Base-by-base conservation (phyloP, 2,113 vertebrate genomes). In the Campylorhamphus procurvoides region DNA sequence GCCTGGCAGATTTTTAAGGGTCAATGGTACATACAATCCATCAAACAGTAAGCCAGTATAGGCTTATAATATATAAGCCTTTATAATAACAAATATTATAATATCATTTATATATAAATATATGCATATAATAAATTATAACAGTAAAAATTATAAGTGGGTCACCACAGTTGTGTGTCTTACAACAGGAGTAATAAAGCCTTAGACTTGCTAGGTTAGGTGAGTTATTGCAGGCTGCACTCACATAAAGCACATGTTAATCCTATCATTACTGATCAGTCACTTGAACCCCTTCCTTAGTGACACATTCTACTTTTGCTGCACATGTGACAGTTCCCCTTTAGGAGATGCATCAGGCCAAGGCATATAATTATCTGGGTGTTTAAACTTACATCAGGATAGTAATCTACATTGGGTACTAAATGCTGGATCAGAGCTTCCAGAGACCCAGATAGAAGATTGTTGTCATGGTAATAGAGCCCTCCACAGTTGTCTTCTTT, bases 351-450 rank as follows among this genome's bases (percentile, higher is more conserved):
- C 40, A 59, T 31, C 15, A 69, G 35, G 39, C 50, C 27, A 7
- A 69, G 58, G 24, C 56, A n/a, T 33, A 40, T 28, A 64, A 42
- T 49, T 60, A 89, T 31, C 67, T 44, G 29, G 37, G 22, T 24
- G 18, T 31, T 20, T 9, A 89, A 50, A 98, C 99, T 98, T 97
- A 99, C 99, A 72, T 99, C 99, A 8, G 99, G 99, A 80, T 99
- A 99, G 95, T 99, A 99, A 90, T 99, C 98, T 31, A 98, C 97
- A 1, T 94, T 99, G 19, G 99, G 99, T 69, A 99, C 98, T 90
- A 99, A 95, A 97, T 99, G 99, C 84, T 98, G 98, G 89, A 99
- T 98, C 89, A 99, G 98, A 64, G 99, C 99, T 98, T 99, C 99
- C 97, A 99, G 98, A 71, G 99, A 99, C 9, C 99, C 99, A 0